Evolutionary conservation across 1,140 invertebrate genomes (phyloP).

Genomic region (Pantala flavescens): DNA sequence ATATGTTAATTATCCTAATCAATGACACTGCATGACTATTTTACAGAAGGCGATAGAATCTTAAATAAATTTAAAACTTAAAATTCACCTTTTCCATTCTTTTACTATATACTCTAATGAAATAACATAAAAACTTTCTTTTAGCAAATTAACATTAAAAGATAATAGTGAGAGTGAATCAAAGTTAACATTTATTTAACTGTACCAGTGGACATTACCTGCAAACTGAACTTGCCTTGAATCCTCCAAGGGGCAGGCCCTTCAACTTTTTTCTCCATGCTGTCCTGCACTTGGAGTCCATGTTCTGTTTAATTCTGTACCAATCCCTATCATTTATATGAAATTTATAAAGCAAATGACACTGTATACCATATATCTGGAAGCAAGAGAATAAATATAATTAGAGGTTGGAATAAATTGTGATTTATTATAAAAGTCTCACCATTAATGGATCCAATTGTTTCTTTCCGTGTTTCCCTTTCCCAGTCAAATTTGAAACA

Average conservation of each 20-base stretch:
- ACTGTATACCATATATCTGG: slow-evolving; percentile 42
- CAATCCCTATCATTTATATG: slow-evolving; percentile 40
- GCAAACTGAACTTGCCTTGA: slow-evolving; percentile 20
- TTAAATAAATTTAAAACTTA: too few relatives aligned
- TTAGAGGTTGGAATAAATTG: not conserved
- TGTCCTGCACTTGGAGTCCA: slow-evolving; percentile 45
- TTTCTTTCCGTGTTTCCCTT: slow-evolving; percentile 43
- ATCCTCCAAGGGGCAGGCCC: slow-evolving; percentile 26
- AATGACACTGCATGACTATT: too few relatives aligned
- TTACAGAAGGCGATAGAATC: too few relatives aligned
- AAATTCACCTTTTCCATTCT: too few relatives aligned
- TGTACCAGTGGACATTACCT: too few relatives aligned
- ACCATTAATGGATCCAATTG: slow-evolving; percentile 43
- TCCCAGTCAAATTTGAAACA: slow-evolving; percentile 42
- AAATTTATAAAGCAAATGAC: slow-evolving; percentile 42
- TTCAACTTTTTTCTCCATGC: slow-evolving; percentile 34
- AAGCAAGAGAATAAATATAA: slow-evolving; percentile 15
- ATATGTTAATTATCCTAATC: too few relatives aligned
- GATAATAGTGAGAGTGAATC: too few relatives aligned
- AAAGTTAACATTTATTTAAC: too few relatives aligned
- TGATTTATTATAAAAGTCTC: not conserved
- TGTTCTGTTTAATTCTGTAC: slow-evolving; percentile 45
- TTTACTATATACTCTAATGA: too few relatives aligned
- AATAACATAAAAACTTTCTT: too few relatives aligned
- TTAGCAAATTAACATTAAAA: too few relatives aligned